These are phyloP conservation scores for Pao palembangensis DNA, from an alignment of 2,113 vertebrate species.

Conservation along the genomic window DNA sequence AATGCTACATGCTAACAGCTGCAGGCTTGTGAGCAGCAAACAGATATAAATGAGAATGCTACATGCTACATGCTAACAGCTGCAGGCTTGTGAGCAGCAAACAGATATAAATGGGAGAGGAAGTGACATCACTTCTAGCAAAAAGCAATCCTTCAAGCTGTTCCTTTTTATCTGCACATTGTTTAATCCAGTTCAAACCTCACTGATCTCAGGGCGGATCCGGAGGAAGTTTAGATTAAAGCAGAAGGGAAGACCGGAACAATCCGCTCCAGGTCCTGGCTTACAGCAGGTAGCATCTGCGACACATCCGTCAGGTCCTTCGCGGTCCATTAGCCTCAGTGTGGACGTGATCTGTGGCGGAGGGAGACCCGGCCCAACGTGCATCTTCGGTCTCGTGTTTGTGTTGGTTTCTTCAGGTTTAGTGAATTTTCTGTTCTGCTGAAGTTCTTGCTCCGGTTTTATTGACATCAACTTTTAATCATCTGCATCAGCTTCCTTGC, in stretches of 20 bases:
- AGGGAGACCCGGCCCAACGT: too few relatives aligned
- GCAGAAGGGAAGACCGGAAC: constrained; percentile 21
- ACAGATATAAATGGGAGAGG: background rate
- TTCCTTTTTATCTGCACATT: constrained; percentile 19
- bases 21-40: too few relatives aligned
- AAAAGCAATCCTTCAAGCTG: constrained; percentile 28
- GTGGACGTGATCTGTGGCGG: background rate
- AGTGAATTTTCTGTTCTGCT: too few relatives aligned
- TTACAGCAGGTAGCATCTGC: constrained; percentile 10
- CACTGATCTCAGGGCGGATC: constrained; percentile 14
- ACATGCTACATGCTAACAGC: too few relatives aligned
- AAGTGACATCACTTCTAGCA: background rate
- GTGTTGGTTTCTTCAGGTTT: too few relatives aligned
- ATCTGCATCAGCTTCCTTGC: too few relatives aligned
- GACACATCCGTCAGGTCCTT: constrained; percentile 28
- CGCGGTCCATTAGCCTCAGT: constrained; percentile 23
- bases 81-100: background rate
- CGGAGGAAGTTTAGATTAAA: constrained; percentile 37
- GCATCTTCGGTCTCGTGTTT: too few relatives aligned
- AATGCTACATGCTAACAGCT: too few relatives aligned
- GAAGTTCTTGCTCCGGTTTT: too few relatives aligned
- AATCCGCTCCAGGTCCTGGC: constrained; percentile 13
- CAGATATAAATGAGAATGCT: too few relatives aligned
- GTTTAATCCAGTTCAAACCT: constrained; percentile 13
- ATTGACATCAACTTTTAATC: too few relatives aligned